Evolutionary conservation across 35 echinoderm and acorn worm species (phyloP).

Genomic region (Ophioderma brevispina): DNA sequence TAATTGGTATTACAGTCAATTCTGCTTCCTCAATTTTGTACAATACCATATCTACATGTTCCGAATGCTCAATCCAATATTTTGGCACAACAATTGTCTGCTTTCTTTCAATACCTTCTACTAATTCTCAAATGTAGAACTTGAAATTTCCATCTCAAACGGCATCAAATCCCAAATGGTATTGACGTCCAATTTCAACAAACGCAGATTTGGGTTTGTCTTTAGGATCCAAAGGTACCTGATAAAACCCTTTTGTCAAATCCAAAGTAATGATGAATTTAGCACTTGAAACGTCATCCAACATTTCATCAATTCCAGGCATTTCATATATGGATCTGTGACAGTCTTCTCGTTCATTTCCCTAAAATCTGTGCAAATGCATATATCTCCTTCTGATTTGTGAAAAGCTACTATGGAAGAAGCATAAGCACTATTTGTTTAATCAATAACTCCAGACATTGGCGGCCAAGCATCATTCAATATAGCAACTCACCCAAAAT

Average conservation of each 20-base stretch:
- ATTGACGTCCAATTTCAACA: constrained; percentile 27
- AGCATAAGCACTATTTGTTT: no score
- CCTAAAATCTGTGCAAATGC: no score
- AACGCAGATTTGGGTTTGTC: constrained; percentile 46
- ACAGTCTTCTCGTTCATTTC: background rate
- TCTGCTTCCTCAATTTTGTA: constrained; percentile 4
- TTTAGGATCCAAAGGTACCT: constrained; percentile 29
- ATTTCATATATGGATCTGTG: constrained; percentile 58
- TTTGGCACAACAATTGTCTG: constrained; percentile 32
- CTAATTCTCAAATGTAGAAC: constrained; percentile 37
- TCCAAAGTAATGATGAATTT: constrained; percentile 57
- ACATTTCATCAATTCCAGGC: constrained; percentile 45
- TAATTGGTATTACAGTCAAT: constrained; percentile 13
- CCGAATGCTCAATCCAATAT: constrained; percentile 37
- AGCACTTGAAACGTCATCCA: constrained; percentile 34
- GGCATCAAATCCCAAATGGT: constrained; percentile 73
- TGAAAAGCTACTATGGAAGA: background rate
- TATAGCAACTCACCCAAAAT: background rate
- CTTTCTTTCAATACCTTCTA: constrained; percentile 30
- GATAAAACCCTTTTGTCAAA: constrained; percentile 54
- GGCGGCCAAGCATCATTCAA: constrained; percentile 31
- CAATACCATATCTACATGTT: constrained; percentile 18
- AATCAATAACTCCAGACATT: background rate
- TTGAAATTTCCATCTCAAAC: constrained; percentile 51
- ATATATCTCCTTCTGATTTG: no score